Conservation (phyloP, 2,888 invertebrate species). For the Prenolepis imparis region DNA sequence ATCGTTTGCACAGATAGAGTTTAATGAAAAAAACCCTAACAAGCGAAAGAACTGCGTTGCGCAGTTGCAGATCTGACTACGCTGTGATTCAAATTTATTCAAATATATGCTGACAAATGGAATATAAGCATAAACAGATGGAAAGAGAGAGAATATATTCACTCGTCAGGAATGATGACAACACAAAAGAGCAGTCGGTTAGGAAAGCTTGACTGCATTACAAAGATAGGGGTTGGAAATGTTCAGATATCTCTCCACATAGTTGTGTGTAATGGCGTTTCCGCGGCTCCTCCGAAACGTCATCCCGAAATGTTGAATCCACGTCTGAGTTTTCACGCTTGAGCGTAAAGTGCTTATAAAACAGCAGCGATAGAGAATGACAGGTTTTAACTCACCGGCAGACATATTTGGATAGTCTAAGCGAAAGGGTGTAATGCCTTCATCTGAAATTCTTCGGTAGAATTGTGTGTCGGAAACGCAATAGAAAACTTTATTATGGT, state of each 20-base stretch:
- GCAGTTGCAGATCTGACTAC: not conserved
- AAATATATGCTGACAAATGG: constrained; percentile 48
- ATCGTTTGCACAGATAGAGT: constrained; percentile 14
- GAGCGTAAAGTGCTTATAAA: constrained; percentile 38
- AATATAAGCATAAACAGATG: constrained; percentile 53
- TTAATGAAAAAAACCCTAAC: constrained; percentile 10
- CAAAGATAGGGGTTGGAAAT: constrained; percentile 40
- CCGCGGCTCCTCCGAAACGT: not conserved
- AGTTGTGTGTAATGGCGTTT: constrained; percentile 9
- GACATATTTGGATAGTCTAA: constrained; percentile 12
- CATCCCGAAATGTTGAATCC: constrained; percentile 36
- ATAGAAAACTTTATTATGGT: constrained; percentile 43
- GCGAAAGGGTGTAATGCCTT: constrained; percentile 24
- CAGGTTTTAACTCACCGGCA: constrained; percentile 5
- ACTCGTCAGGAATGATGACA: constrained; percentile 35
- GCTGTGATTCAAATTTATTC: constrained; percentile 47
- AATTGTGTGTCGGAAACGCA: not conserved
- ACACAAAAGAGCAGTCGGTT: constrained; percentile 31
- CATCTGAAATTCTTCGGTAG: constrained; percentile 22
- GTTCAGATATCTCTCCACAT: not conserved
- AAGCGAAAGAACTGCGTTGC: constrained; percentile 15
- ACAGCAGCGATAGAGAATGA: not conserved
- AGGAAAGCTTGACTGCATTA: constrained; percentile 41
- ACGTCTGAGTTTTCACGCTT: constrained; percentile 4
- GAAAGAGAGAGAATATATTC: constrained; percentile 37